These are phyloP conservation scores for Antheraea assamensis DNA, from an alignment of 2,888 invertebrate genomes.

Conservation along the genomic window DNA sequence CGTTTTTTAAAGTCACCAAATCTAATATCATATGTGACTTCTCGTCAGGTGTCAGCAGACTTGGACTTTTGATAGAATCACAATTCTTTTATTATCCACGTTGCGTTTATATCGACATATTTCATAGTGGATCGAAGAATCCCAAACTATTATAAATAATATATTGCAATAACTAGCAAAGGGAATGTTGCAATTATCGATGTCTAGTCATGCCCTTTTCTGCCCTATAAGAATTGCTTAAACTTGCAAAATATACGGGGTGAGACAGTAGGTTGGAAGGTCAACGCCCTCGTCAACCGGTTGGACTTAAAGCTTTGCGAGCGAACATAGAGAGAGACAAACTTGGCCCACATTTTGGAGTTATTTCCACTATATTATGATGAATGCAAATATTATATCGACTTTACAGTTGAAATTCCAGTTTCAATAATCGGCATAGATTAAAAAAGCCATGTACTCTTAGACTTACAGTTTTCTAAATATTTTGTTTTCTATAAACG, in stretches of 20 bases:
- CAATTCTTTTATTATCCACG: not conserved
- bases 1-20: too few species aligned
- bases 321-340: conserved; percentile 61
- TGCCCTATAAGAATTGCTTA: conserved; percentile 14
- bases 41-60: too few species aligned
- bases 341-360: conserved; percentile 75
- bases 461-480: not conserved
- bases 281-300: conserved; percentile 75
- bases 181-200: not conserved
- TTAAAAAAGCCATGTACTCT: not conserved
- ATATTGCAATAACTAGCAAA: not conserved
- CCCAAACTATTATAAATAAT: not conserved
- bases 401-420: not conserved
- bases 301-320: conserved; percentile 72
- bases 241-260: conserved; percentile 22
- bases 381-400: conserved; percentile 25
- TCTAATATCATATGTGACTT: too few species aligned
- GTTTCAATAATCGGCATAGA: not conserved
- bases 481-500: not conserved
- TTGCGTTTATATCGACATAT: not conserved
- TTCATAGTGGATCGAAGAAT: not conserved
- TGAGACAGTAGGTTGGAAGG: conserved; percentile 72
- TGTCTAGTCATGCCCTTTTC: conserved; percentile 4
- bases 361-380: conserved; percentile 37
- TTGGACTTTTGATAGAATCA: not conserved